phyloP scores from a whole-genome alignment of 2,113 vertebrate genomes.

The Strix aluco region DNA sequence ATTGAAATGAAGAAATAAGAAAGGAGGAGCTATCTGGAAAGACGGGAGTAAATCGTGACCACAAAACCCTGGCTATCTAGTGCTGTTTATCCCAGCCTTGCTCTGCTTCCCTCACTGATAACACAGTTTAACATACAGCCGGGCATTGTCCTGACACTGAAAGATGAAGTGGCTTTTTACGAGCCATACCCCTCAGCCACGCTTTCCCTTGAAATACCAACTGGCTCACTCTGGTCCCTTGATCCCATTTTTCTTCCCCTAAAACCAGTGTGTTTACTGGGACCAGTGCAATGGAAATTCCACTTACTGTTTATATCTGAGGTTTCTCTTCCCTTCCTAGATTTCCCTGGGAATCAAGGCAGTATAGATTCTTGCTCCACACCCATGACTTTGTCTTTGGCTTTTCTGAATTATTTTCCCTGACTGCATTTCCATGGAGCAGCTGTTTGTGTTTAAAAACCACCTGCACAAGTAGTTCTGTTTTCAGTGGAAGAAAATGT shows the following conservation, averaged over 20 bases:
- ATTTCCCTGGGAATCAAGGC: slow-evolving; percentile 40
- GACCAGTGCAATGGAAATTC: slow-evolving; percentile 67
- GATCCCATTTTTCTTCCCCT: slow-evolving; percentile 67
- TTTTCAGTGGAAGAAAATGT: slow-evolving; percentile 75
- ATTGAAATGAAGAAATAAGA: not conserved
- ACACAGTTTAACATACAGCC: slow-evolving; percentile 60
- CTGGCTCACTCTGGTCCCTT: slow-evolving; percentile 57
- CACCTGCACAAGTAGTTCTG: slow-evolving; percentile 77
- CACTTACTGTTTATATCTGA: slow-evolving; percentile 68
- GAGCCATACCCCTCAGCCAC: slow-evolving; percentile 51
- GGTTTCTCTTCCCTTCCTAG: slow-evolving; percentile 41
- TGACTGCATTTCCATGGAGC: slow-evolving; percentile 63
- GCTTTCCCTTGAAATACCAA: slow-evolving; percentile 60
- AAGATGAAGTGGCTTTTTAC: slow-evolving; percentile 68
- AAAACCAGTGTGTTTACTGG: slow-evolving; percentile 63
- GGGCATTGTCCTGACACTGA: slow-evolving; percentile 65
- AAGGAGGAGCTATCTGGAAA: slow-evolving; percentile 33
- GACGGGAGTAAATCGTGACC: not conserved
- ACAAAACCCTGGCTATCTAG: not conserved
- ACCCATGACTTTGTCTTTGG: slow-evolving; percentile 62
- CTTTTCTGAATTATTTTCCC: slow-evolving; percentile 56
- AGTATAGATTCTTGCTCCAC: slow-evolving; percentile 51
- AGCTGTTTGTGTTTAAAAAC: slow-evolving; percentile 79
- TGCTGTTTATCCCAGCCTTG: slow-evolving; percentile 38
- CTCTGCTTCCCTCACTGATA: slow-evolving; percentile 67